Evolutionary conservation across 2,797 vertebrate species (phyloP).

Genomic region (Lates japonicus): DNA sequence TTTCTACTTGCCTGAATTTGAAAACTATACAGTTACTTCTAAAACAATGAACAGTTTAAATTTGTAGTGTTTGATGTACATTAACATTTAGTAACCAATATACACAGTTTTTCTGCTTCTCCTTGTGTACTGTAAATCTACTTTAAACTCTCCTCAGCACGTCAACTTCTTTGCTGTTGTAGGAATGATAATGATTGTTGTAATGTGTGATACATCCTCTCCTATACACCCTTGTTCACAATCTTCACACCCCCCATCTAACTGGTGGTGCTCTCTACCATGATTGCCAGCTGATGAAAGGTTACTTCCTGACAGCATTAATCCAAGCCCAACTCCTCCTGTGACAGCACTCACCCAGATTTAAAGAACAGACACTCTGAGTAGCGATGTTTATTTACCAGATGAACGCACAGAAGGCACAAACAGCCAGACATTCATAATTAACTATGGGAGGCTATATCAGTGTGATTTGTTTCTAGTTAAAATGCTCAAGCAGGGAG

Average conservation of each 20-base stretch:
- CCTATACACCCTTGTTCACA: neutral
- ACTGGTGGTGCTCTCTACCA: constrained; percentile 27
- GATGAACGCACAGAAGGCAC: constrained; percentile 74
- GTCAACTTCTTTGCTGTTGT: neutral
- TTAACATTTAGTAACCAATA: no score
- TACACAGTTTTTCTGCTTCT: neutral
- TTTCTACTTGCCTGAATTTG: neutral
- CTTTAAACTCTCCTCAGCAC: neutral
- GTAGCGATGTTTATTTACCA: constrained; percentile 52
- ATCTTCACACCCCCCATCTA: constrained; percentile 2
- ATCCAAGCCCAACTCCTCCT: constrained; percentile 12
- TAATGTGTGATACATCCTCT: constrained; percentile 11
- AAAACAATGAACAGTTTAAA: neutral
- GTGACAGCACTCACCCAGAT: constrained; percentile 33
- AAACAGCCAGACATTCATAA: constrained; percentile 66
- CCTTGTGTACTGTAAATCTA: neutral
- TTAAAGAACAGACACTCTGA: constrained; percentile 51
- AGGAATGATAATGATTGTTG: neutral
- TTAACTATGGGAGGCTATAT: constrained; percentile 65
- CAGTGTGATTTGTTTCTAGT: constrained; percentile 62
- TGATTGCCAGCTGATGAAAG: constrained; percentile 45
- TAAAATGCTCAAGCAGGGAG: constrained; percentile 42
- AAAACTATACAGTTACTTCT: neutral
- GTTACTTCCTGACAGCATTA: constrained; percentile 46
- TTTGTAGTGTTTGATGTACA: neutral